Evolutionary conservation across 2,113 vertebrate genomes (phyloP), one percentile per base, ranked within the genome.

Genomic region (Corythornis madagascariensis): DNA sequence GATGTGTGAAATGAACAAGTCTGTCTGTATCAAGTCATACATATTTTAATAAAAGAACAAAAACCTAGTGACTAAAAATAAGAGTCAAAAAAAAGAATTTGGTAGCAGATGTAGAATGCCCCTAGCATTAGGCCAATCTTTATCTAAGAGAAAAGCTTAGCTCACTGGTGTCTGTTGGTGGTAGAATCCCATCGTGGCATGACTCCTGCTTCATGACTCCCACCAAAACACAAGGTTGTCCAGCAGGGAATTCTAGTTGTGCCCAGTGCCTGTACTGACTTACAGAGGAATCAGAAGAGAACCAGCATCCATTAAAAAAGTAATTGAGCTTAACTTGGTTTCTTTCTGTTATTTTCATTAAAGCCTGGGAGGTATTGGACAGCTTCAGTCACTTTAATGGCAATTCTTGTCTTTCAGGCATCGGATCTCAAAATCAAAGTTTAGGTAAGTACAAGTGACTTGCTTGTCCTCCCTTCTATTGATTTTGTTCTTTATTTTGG

Each of bases 381-480:
- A 82, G 52, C 26, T 80, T 92, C 74, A 52, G 67, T 95, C 75
- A 85, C 2, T 35, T 98, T 95, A 97, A 97, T 96, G 71, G 24
- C 33, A 94, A 53, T 93, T 98, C 97, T 99, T 98, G 93, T 98
- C 96, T 99, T 98, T 98, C 98, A 99, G 99, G 98, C 99, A 99
- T 98, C 98, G 98, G 97, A 99, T 99, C 98, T 99, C 99, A 98
- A 99, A 99, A 98, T 99, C 99, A 88, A 99, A 99, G 97, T 99
- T 99, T 98, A 99, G 99, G 99, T 99, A 97, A 99, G 99, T 99
- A 98, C 95, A 97, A 96, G 69, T 91, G 80, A 50, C 40, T 88
- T 59, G 8, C 8, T 87, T 84, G 78, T 79, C 21, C 33, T 76
- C 24, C 15, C 66, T 59, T 67, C 17, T 22, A 7, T 25, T 14